These are phyloP conservation scores for Polypterus bichir DNA, from an alignment of 2,113 vertebrate species.

Conservation along the genomic window DNA sequence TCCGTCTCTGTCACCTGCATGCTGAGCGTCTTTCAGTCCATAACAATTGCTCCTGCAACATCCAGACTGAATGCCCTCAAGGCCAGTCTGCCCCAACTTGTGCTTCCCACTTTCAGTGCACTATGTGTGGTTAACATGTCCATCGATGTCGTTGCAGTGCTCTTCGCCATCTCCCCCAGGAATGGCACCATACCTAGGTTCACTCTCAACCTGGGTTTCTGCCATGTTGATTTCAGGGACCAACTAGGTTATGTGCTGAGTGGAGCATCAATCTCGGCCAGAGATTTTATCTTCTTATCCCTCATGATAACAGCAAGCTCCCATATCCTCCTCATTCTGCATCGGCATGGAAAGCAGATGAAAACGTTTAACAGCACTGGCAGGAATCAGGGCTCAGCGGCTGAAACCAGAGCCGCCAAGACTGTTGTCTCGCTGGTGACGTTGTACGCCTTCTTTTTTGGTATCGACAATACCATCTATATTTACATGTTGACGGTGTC, in stretches of 20 bases:
- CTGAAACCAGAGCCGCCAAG: constrained; percentile 51
- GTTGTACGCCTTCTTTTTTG: constrained; percentile 54
- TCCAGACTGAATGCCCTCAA: constrained; percentile 33
- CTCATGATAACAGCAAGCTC: constrained; percentile 50
- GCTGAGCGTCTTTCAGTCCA: constrained; percentile 54
- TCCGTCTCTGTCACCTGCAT: constrained; percentile 59
- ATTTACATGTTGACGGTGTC: constrained; percentile 59
- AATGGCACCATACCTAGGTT: constrained; percentile 47
- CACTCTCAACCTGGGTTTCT: constrained; percentile 58
- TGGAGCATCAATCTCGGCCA: constrained; percentile 37
- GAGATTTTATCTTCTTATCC: constrained; percentile 52
- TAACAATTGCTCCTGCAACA: constrained; percentile 36
- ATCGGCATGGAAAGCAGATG: constrained; percentile 41
- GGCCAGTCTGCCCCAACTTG: constrained; percentile 30
- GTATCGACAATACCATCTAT: constrained; percentile 60
- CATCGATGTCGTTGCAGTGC: constrained; percentile 43
- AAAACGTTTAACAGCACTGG: constrained; percentile 30
- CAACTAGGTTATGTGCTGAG: constrained; percentile 52
- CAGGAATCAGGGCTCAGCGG: constrained; percentile 19
- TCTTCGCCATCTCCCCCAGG: constrained; percentile 50
- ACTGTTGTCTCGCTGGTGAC: constrained; percentile 50
- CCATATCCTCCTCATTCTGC: constrained; percentile 47
- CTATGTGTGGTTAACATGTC: constrained; percentile 58
- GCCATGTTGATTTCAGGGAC: constrained; percentile 49
- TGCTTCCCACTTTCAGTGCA: constrained; percentile 38